These are phyloP conservation scores for Poecilia velifera DNA, from an alignment of 2,797 vertebrate species.

Conservation along the genomic window DNA sequence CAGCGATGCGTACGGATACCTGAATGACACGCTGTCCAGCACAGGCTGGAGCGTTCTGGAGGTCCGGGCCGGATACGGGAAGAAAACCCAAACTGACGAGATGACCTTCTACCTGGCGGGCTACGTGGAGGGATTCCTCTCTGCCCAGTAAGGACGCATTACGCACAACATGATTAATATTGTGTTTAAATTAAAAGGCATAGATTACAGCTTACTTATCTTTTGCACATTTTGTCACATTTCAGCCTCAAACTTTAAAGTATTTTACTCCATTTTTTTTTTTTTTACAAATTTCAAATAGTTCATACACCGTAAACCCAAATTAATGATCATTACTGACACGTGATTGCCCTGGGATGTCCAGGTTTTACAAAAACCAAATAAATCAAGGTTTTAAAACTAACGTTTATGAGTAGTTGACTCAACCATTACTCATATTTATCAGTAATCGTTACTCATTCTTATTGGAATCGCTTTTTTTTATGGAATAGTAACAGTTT, in stretches of 20 bases:
- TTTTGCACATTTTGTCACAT: background rate
- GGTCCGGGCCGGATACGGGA: conserved; percentile 88
- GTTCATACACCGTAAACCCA: too few species aligned
- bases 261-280: background rate
- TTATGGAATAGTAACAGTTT: too few species aligned
- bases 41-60: conserved; percentile 92
- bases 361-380: too few species aligned
- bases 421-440: too few species aligned
- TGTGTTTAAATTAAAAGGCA: too few species aligned
- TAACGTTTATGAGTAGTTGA: too few species aligned
- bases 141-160: conserved; percentile 83
- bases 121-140: conserved; percentile 91
- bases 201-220: background rate
- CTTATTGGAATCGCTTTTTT: too few species aligned
- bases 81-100: conserved; percentile 78
- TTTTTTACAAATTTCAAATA: background rate
- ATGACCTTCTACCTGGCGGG: conserved; percentile 88
- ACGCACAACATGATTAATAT: background rate
- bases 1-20: conserved; percentile 89
- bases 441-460: too few species aligned
- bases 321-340: too few species aligned
- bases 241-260: background rate
- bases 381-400: too few species aligned
- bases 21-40: conserved; percentile 83
- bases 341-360: too few species aligned